A percentile compares a stretch with the other conserved stretches of the same genome.
Conservation (phyloP, 2,888 invertebrate genomes). For the Schrankia costaestrigalis region DNA sequence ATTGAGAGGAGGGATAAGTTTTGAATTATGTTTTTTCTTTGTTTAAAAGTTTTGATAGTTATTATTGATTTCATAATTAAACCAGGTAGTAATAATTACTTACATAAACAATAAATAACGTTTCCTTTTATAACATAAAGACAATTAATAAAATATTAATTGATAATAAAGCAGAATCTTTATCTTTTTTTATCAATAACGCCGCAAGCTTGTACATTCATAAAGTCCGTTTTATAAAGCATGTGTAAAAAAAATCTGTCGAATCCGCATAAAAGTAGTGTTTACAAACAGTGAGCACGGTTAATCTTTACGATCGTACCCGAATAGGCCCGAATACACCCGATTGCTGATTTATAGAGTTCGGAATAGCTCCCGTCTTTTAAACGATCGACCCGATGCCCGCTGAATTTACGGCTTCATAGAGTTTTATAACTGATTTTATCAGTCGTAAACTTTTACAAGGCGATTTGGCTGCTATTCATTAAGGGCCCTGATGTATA, state of each 20-base stretch:
- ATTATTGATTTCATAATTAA: too few relatives aligned
- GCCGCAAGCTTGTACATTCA: conserved; percentile 38
- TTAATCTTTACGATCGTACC: conserved; percentile 67
- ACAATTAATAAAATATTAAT: too few relatives aligned
- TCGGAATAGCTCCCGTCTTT: conserved; percentile 69
- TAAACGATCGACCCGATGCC: conserved; percentile 54
- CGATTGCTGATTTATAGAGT: conserved; percentile 70
- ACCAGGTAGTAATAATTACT: too few relatives aligned
- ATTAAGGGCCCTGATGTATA: conserved; percentile 39
- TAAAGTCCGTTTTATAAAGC: conserved; percentile 50
- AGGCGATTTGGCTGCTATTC: conserved; percentile 60
- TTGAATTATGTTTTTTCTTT: conserved; percentile 5
- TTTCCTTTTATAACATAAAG: too few relatives aligned
- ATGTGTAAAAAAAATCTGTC: conserved; percentile 51
- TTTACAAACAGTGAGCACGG: conserved; percentile 68
- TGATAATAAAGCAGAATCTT: too few relatives aligned
- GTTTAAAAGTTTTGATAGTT: too few relatives aligned
- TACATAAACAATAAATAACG: conserved; percentile 23
- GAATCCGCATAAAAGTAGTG: conserved; percentile 63
- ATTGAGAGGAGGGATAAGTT: conserved; percentile 30
- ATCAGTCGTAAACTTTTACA: conserved; percentile 75
- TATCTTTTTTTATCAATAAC: conserved; percentile 36
- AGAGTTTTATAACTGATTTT: conserved; percentile 78
- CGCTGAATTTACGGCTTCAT: conserved; percentile 67
- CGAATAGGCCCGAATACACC: conserved; percentile 58